Conservation (phyloP, 2,888 invertebrate genomes). For the Synergus umbraculus region DNA sequence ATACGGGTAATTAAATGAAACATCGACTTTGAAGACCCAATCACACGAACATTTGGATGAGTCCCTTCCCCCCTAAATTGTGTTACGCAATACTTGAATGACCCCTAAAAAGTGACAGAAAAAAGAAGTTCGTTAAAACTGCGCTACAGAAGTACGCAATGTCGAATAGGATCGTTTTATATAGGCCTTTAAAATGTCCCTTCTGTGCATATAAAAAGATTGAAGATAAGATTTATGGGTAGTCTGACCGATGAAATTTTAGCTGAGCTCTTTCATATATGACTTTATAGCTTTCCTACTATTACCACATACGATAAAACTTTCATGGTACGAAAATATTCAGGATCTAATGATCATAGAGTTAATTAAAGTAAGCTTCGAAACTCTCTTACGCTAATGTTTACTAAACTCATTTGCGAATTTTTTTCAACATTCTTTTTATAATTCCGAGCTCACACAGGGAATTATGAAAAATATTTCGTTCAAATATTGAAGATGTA, state of each 20-base stretch:
- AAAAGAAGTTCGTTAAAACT: neutral
- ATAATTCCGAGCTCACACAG: neutral
- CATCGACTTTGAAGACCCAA: too few relatives aligned
- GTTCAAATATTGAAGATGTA: neutral
- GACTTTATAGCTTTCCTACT: slow-evolving; percentile 16
- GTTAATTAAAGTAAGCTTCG: neutral
- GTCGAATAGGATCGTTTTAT: slow-evolving; percentile 1
- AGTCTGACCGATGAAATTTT: slow-evolving; percentile 25
- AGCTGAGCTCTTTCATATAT: slow-evolving; percentile 12
- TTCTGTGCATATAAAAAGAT: slow-evolving; percentile 3
- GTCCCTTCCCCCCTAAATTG: too few relatives aligned
- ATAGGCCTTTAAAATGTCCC: slow-evolving; percentile 4
- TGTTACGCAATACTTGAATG: too few relatives aligned
- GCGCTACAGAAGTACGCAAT: neutral
- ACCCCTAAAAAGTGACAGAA: neutral
- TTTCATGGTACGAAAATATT: slow-evolving; percentile 18
- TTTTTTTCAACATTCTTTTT: neutral
- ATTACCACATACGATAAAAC: neutral
- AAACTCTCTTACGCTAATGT: neutral
- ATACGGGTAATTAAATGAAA: too few relatives aligned
- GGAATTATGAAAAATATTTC: neutral
- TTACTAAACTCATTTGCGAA: neutral
- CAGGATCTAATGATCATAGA: neutral
- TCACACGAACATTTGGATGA: too few relatives aligned
- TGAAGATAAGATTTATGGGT: slow-evolving; percentile 29